Percentiles rank a stretch among this genome's conserved stretches.
phyloP scores from a whole-genome alignment of 2,797 vertebrate species.

The Sylvilagus floridanus region DNA sequence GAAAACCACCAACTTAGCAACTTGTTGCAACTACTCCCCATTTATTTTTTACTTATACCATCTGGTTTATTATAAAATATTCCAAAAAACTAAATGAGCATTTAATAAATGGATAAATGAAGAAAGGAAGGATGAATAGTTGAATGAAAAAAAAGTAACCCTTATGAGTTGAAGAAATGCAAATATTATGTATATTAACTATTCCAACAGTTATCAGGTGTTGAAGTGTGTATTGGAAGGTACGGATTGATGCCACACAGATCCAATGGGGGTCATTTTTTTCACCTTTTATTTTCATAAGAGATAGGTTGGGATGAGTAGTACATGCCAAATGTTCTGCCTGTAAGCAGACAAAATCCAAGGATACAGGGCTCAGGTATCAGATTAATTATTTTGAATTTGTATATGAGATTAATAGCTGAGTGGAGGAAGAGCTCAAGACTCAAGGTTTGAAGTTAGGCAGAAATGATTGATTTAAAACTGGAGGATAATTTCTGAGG shows the following conservation, averaged over 20 bases:
- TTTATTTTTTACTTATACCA: not conserved
- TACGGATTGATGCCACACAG: not conserved
- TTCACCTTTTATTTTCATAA: not conserved
- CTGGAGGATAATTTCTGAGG: not conserved
- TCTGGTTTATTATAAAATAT: not conserved
- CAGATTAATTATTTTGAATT: not conserved
- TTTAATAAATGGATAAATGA: not conserved
- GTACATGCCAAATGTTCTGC: rapidly evolving
- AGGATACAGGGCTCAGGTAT: not conserved
- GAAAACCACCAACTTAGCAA: not conserved
- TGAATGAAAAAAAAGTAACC: not conserved
- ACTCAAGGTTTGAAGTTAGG: not conserved
- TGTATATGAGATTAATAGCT: not conserved
- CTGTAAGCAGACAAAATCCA: not conserved
- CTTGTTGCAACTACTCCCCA: not conserved
- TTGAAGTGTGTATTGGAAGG: rapidly evolving
- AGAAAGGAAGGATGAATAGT: not conserved
- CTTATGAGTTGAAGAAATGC: not conserved
- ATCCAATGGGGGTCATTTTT: not conserved
- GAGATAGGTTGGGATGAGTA: not conserved
- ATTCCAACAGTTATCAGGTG: not conserved
- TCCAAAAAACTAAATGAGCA: not conserved
- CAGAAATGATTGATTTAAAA: not conserved
- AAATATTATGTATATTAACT: not conserved
- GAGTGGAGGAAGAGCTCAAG: not conserved